Percentiles rank a stretch among this genome's conserved stretches.
phyloP scores from a whole-genome alignment of 2,888 invertebrate species.

The Entomobrya multifasciata region DNA sequence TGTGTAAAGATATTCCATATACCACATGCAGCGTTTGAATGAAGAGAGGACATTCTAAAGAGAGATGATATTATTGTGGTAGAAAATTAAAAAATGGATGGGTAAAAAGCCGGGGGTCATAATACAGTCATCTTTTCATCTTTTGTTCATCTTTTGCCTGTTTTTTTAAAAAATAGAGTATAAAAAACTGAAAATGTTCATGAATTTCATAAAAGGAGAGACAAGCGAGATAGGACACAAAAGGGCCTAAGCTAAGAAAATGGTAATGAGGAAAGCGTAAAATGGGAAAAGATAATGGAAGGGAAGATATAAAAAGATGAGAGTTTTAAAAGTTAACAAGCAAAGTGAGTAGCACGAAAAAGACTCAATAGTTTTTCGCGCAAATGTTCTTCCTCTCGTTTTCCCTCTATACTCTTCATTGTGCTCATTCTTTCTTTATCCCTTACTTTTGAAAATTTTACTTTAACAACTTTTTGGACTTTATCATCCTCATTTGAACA shows the following conservation, averaged over 20 bases:
- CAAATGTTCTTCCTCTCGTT: background rate
- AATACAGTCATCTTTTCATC: conserved; percentile 32
- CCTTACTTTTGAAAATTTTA: background rate
- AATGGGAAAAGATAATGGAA: conserved; percentile 32
- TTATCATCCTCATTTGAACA: conserved; percentile 29
- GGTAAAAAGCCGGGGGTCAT: background rate
- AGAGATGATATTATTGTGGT: background rate
- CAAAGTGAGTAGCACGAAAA: background rate
- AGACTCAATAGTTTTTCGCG: background rate
- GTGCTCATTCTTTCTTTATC: conserved; percentile 1
- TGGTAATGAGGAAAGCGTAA: conserved; percentile 13
- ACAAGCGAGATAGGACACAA: background rate
- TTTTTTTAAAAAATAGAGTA: background rate
- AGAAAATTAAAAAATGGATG: background rate
- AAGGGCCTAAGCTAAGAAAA: background rate
- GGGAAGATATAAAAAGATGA: conserved; percentile 34
- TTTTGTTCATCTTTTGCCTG: background rate
- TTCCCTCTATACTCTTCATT: background rate
- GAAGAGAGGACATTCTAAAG: background rate
- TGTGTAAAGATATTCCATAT: too few species aligned
- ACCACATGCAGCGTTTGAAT: background rate
- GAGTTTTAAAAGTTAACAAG: background rate
- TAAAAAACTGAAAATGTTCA: conserved; percentile 4
- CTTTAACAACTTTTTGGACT: conserved; percentile 4
- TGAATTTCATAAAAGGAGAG: conserved; percentile 4